A percentile compares a stretch with the other conserved stretches of the same genome.
These are phyloP conservation scores for Loris lydekkerianus DNA, from an alignment of 2,797 vertebrate genomes.

Conservation along the genomic window DNA sequence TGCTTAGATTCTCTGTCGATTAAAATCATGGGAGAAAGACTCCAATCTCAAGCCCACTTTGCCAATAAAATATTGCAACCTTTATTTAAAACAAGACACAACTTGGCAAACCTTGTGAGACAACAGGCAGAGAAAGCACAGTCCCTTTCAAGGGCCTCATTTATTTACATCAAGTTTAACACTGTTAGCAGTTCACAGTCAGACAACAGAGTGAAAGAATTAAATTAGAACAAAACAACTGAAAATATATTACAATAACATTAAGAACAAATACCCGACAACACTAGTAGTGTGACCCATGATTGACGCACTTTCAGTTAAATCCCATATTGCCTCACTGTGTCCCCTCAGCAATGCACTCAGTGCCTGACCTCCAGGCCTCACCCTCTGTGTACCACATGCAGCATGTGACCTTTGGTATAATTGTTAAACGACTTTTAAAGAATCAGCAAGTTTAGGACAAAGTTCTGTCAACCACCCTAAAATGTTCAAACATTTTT, in stretches of 20 bases:
- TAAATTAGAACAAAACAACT: constrained; percentile 96
- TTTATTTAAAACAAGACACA: constrained; percentile 92
- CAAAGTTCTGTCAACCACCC: constrained; percentile 55
- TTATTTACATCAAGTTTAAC: constrained; percentile 99
- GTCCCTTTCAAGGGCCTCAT: constrained; percentile 91
- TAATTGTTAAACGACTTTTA: constrained; percentile 57
- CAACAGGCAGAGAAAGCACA: constrained; percentile 86
- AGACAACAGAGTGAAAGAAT: constrained; percentile 97
- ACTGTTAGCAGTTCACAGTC: constrained; percentile 99
- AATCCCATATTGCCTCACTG: constrained; percentile 70
- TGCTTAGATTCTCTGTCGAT: neutral
- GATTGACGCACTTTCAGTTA: constrained; percentile 79
- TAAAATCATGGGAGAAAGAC: constrained; percentile 35
- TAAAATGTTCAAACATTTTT: neutral
- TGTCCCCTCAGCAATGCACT: constrained; percentile 55
- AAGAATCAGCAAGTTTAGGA: constrained; percentile 32
- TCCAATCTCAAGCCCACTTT: constrained; percentile 78
- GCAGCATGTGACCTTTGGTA: constrained; percentile 84
- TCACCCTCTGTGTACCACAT: neutral
- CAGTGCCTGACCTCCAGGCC: neutral
- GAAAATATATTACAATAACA: constrained; percentile 97
- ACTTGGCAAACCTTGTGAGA: constrained; percentile 89
- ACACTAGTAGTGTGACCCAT: constrained; percentile 90
- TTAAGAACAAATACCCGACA: constrained; percentile 89
- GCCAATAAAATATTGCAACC: constrained; percentile 92